A percentile compares a stretch with the other conserved stretches of the same genome.
Evolutionary conservation across 2,797 vertebrate genomes (phyloP).

Genomic region (Anabas testudineus): DNA sequence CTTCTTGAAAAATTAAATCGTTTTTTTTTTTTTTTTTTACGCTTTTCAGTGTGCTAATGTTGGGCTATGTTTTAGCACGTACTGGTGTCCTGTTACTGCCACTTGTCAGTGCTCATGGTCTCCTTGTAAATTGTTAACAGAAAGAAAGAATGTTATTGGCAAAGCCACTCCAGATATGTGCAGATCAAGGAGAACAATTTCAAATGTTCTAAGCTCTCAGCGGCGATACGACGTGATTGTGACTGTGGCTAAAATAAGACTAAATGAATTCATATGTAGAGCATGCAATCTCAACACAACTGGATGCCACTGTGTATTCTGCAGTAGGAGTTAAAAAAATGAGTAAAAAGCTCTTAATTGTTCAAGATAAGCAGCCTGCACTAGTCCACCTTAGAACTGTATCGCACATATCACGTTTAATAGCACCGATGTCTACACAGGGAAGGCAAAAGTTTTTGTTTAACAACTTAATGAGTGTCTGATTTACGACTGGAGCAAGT

Average conservation of each 20-base stretch:
- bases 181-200: background rate
- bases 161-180: background rate
- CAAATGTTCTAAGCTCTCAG: background rate
- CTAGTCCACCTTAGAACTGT: conserved; percentile 32
- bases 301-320: background rate
- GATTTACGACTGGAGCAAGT: conserved; percentile 62
- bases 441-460: conserved; percentile 66
- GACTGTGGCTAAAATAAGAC: background rate
- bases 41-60: background rate
- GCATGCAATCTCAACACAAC: background rate
- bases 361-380: conserved; percentile 30
- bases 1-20: no score
- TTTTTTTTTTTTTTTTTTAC: no score
- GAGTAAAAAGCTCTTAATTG: conserved; percentile 34
- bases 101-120: no score
- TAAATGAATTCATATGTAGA: background rate
- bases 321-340: background rate
- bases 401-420: conserved; percentile 66
- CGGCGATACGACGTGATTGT: background rate
- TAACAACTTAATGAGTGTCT: conserved; percentile 72
- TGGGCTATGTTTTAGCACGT: background rate
- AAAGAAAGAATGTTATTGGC: background rate
- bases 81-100: no score
- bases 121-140: background rate
- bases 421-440: conserved; percentile 56